Evolutionary conservation across 2,113 vertebrate genomes (phyloP).

Genomic region (Austrofundulus limnaeus): DNA sequence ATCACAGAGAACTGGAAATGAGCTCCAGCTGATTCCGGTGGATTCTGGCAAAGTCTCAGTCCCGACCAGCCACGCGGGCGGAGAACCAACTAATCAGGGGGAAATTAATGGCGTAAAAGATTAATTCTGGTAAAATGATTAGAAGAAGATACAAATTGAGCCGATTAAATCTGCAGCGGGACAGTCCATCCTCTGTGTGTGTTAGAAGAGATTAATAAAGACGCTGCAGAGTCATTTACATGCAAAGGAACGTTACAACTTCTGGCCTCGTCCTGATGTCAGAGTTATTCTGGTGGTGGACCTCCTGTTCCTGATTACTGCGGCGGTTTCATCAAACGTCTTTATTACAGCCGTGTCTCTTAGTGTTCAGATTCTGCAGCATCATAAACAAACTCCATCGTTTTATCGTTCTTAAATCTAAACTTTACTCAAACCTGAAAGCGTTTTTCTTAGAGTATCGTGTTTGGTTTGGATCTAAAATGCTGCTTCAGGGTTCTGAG

Average conservation of each 20-base stretch:
- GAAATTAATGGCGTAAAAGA: constrained; percentile 10
- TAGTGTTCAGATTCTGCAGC: no score
- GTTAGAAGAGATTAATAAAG: not conserved
- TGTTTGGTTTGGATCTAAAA: no score
- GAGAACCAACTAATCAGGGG: constrained; percentile 23
- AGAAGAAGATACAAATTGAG: constrained; percentile 3
- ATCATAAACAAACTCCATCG: no score
- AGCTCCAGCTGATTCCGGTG: constrained; percentile 19
- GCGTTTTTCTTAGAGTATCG: no score
- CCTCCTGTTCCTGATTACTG: not conserved
- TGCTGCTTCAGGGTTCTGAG: no score
- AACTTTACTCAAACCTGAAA: no score
- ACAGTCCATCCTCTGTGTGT: not conserved
- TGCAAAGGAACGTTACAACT: not conserved
- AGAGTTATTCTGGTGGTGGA: not conserved
- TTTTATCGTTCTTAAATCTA: no score
- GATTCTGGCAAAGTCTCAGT: constrained; percentile 18
- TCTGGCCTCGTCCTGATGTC: not conserved
- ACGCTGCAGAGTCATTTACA: not conserved
- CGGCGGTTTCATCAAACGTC: no score
- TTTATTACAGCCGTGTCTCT: no score
- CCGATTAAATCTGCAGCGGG: constrained; percentile 4
- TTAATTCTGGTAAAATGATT: constrained; percentile 9
- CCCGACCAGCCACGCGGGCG: constrained; percentile 35
- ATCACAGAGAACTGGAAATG: constrained; percentile 37